A percentile compares a stretch with the other conserved stretches of the same genome.
phyloP scores from a whole-genome alignment of 2,797 vertebrate genomes.

The Peromyscus attwateri region DNA sequence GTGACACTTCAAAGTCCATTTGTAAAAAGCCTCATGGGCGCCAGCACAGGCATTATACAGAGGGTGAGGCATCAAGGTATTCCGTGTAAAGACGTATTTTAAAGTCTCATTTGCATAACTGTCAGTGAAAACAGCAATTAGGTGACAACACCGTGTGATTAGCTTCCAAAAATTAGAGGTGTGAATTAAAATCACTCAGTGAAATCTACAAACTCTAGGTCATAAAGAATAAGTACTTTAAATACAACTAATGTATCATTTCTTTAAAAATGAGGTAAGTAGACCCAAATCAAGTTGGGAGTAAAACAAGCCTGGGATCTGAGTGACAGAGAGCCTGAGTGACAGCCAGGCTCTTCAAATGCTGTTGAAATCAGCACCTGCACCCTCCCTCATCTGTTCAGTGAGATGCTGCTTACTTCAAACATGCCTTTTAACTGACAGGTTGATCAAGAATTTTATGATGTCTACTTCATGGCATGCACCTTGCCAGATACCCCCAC shows the following conservation, averaged over 20 bases:
- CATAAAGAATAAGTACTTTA: constrained; percentile 42
- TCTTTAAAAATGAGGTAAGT: constrained; percentile 25
- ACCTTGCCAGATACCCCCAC: background rate
- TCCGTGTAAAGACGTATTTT: constrained; percentile 17
- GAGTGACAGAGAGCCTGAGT: background rate
- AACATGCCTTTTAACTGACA: constrained; percentile 40
- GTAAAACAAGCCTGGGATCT: background rate
- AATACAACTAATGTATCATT: constrained; percentile 30
- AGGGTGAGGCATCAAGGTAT: constrained; percentile 24
- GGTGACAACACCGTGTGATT: background rate
- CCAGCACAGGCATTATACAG: background rate
- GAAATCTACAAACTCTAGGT: constrained; percentile 33
- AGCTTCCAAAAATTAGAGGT: constrained; percentile 15
- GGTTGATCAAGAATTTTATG: constrained; percentile 9
- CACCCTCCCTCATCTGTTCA: background rate
- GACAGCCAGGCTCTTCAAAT: background rate
- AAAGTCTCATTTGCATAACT: constrained; percentile 57
- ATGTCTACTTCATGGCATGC: background rate
- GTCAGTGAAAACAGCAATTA: constrained; percentile 43
- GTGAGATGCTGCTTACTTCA: constrained; percentile 25
- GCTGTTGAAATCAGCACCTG: background rate
- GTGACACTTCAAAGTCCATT: background rate
- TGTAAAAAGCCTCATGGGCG: background rate
- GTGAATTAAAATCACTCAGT: constrained; percentile 42
- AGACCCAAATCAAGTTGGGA: background rate